phyloP scores from a whole-genome alignment of 2,797 vertebrate genomes.

The Scomberomorus guttatus region DNA sequence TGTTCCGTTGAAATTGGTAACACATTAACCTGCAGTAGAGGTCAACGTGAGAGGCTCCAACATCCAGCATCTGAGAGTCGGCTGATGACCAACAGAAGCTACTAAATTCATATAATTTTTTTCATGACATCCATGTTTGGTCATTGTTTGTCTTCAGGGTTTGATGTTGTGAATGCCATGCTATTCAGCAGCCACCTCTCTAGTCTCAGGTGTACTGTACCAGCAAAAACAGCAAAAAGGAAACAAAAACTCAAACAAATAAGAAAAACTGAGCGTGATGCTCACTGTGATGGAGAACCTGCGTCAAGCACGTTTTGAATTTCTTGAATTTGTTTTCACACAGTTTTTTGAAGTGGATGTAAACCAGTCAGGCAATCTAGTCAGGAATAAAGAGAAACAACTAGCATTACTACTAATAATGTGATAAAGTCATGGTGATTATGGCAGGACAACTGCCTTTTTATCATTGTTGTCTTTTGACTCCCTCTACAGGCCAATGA shows the following conservation, averaged over 20 bases:
- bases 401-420: not conserved
- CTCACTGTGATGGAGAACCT: not conserved
- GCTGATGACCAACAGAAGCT: not conserved
- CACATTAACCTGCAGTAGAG: not conserved
- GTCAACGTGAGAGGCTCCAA: not conserved
- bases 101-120: not conserved
- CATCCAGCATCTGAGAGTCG: not conserved
- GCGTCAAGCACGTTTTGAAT: not conserved
- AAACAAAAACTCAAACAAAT: not conserved
- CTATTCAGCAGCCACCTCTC: not conserved
- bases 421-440: not conserved
- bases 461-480: constrained; percentile 33
- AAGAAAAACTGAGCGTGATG: not conserved
- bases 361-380: too few relatives aligned
- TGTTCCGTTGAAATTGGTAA: not conserved
- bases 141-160: not conserved
- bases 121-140: too few relatives aligned
- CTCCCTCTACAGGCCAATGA: constrained; percentile 81
- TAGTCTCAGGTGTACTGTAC: not conserved
- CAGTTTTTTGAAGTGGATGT: not conserved
- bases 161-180: not conserved
- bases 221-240: not conserved
- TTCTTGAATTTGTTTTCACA: not conserved
- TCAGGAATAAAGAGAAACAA: not conserved
- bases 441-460: not conserved